Percentiles rank a stretch among this genome's conserved stretches.
Evolutionary conservation across 1,140 invertebrate genomes (phyloP).

Genomic region (Oreohelix idahoensis): DNA sequence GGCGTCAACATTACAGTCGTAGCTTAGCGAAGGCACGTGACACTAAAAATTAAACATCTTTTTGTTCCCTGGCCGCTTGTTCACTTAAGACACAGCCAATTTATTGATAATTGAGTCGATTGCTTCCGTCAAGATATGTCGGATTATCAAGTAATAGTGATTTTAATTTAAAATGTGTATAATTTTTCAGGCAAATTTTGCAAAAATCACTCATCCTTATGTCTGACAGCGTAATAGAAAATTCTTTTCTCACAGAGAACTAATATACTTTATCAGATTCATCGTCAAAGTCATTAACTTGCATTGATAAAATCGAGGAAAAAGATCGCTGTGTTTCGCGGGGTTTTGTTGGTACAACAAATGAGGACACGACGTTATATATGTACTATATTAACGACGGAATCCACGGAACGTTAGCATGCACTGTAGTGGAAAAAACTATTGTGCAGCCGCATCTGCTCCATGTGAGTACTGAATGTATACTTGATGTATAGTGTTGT

Average conservation of each 20-base stretch:
- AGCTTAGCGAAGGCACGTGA: too few relatives aligned
- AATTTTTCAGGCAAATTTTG: too few relatives aligned
- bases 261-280: background rate
- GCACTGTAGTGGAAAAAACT: background rate
- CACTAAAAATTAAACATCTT: too few relatives aligned
- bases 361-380: background rate
- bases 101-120: too few relatives aligned
- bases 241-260: background rate
- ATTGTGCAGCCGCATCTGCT: background rate
- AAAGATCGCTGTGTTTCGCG: background rate
- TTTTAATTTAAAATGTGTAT: too few relatives aligned
- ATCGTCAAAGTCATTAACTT: background rate
- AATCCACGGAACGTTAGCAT: background rate
- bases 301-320: background rate
- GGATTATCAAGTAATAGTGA: too few relatives aligned
- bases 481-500: too few relatives aligned
- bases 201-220: background rate
- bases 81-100: too few relatives aligned
- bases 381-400: slow-evolving; percentile 20
- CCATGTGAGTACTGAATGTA: background rate
- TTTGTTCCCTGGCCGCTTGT: too few relatives aligned
- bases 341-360: background rate
- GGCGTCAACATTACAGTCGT: too few relatives aligned
- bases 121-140: too few relatives aligned
- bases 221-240: background rate